phyloP scores from a whole-genome alignment of 2,888 invertebrate genomes.

The Acanthoscelides obtectus region DNA sequence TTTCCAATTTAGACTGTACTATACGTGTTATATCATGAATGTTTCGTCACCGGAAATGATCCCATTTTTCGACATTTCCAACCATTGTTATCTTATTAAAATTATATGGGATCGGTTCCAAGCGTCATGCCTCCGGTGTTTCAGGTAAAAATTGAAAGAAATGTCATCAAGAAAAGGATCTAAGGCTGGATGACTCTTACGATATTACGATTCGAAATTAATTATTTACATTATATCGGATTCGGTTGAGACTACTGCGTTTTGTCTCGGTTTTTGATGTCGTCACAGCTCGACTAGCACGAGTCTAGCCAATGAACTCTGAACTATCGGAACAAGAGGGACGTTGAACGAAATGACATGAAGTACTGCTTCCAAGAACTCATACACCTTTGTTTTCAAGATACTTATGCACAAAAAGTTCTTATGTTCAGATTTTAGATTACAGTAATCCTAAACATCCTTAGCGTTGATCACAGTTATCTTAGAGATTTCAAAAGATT shows the following conservation, averaged over 20 bases:
- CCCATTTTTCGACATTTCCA: neutral
- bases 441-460: no score
- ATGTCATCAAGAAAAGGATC: neutral
- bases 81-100: neutral
- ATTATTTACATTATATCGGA: neutral
- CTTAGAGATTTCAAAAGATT: no score
- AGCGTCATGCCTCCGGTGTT: neutral
- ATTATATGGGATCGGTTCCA: neutral
- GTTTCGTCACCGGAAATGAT: neutral
- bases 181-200: neutral
- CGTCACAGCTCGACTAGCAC: neutral
- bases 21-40: neutral
- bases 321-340: neutral
- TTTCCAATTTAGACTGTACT: neutral
- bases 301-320: neutral
- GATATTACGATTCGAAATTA: neutral
- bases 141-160: neutral
- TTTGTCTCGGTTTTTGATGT: neutral
- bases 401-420: no score
- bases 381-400: no score
- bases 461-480: no score
- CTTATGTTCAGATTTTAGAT: no score
- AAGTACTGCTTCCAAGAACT: no score
- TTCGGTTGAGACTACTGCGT: neutral
- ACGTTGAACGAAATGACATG: neutral